These are phyloP conservation scores for Paradoxurus hermaphroditus DNA, from an alignment of 2,113 vertebrate genomes.

Conservation along the genomic window DNA sequence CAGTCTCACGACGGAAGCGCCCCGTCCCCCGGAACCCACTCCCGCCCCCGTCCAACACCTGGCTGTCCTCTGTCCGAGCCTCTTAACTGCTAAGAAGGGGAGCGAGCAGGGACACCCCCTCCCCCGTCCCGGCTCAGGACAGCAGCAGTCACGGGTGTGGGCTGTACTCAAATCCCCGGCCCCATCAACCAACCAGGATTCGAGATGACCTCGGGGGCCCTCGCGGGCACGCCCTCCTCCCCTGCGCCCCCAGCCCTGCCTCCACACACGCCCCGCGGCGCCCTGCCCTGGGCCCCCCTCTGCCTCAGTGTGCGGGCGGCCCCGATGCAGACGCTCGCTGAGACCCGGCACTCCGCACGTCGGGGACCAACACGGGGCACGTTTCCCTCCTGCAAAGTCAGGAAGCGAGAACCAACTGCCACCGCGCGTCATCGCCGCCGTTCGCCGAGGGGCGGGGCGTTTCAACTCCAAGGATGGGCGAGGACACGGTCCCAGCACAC, in stretches of 20 bases:
- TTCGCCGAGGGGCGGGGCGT: not conserved
- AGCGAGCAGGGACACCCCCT: no score
- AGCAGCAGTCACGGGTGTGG: fast-evolving
- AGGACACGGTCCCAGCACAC: no score
- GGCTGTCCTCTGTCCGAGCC: fast-evolving
- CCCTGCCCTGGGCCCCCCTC: not conserved
- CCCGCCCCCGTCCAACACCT: no score
- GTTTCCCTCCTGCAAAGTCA: not conserved
- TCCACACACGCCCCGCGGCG: fast-evolving
- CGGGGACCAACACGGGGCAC: not conserved
- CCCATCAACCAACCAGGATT: fast-evolving
- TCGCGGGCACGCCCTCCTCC: not conserved
- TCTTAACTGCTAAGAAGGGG: no score
- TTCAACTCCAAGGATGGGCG: no score
- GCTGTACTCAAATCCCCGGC: no score
- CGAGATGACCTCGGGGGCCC: not conserved
- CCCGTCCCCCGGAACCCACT: fast-evolving
- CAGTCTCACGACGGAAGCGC: not conserved
- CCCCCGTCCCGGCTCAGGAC: no score
- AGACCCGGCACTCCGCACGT: fast-evolving
- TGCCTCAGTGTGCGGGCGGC: not conserved
- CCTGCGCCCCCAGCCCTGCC: not conserved
- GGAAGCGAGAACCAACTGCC: not conserved
- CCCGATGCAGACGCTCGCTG: not conserved
- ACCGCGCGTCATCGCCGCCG: no score